A percentile compares a stretch with the other conserved stretches of the same genome.
Evolutionary conservation across 1,140 invertebrate genomes (phyloP).

Genomic region (Planococcus citri): DNA sequence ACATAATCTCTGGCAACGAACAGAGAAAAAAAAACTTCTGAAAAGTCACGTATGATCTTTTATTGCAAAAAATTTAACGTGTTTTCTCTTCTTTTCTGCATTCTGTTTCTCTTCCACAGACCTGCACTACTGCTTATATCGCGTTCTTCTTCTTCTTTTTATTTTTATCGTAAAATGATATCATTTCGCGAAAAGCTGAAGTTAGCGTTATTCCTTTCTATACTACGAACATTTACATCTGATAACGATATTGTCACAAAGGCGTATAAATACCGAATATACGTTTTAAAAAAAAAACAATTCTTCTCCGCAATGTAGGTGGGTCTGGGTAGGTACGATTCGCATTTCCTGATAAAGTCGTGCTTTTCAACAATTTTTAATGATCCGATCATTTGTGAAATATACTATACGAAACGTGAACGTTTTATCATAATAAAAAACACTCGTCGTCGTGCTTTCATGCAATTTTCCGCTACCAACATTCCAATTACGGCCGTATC

Average conservation of each 20-base stretch:
- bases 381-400: background rate
- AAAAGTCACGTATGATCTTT: constrained; percentile 4
- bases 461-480: too few species aligned
- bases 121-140: too few species aligned
- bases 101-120: too few species aligned
- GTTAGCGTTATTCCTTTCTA: background rate
- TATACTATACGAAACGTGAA: too few species aligned
- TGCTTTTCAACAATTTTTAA: background rate
- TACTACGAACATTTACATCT: background rate
- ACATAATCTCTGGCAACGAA: background rate
- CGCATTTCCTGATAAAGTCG: background rate
- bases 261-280: background rate
- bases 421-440: too few species aligned
- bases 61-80: background rate
- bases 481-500: too few species aligned
- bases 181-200: background rate
- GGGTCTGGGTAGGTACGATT: too few species aligned
- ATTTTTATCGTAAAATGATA: constrained; percentile 4
- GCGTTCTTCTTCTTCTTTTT: too few species aligned
- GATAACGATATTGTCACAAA: background rate
- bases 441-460: too few species aligned
- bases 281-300: too few species aligned
- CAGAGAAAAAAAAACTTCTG: background rate
- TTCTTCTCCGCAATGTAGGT: too few species aligned
- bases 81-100: background rate